Evolutionary conservation across 1,140 invertebrate species (phyloP).

Genomic region (Diorhabda sublineata): DNA sequence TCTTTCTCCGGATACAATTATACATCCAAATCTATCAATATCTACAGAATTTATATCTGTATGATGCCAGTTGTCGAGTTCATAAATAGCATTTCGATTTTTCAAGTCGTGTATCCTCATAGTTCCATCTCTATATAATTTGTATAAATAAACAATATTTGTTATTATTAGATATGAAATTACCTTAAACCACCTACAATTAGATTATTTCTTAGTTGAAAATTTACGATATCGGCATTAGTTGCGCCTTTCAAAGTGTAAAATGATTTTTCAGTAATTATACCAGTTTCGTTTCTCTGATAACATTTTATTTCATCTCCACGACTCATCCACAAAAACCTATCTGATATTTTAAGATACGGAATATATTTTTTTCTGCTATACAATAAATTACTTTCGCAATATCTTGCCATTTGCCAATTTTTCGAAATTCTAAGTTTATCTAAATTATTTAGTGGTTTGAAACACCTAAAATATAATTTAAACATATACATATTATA

Average conservation of each 20-base stretch:
- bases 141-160: neutral
- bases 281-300: neutral
- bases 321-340: neutral
- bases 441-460: neutral
- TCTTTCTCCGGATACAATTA: no score
- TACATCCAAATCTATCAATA: no score
- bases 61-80: no score
- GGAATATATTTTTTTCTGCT: neutral
- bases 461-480: neutral
- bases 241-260: neutral
- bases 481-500: no score
- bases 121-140: neutral
- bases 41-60: no score
- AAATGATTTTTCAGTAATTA: no score
- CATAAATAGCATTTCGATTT: neutral
- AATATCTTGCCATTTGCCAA: neutral
- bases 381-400: neutral
- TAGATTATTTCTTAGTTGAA: neutral
- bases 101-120: neutral
- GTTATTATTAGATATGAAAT: neutral
- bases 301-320: neutral
- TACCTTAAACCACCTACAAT: neutral
- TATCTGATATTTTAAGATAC: neutral
- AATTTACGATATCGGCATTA: neutral
- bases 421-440: neutral